Evolutionary conservation across 2,888 invertebrate genomes (phyloP).

Genomic region (Rhorus exstirpatorius): DNA sequence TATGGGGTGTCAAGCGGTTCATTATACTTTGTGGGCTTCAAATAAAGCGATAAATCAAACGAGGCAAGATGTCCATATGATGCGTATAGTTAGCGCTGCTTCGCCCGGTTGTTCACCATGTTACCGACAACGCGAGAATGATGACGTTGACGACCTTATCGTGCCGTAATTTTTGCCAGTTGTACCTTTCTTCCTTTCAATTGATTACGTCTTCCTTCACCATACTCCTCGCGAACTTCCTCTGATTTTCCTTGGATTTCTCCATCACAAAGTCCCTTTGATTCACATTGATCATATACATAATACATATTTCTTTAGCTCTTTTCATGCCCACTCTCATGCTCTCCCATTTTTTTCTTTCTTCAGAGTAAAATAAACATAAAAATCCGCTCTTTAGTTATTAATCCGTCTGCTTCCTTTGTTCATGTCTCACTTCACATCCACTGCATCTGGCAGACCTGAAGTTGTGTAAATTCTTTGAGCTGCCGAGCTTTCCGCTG

Average conservation of each 20-base stretch:
- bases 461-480: too few species aligned
- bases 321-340: not conserved
- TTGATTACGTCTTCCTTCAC: slow-evolving; percentile 21
- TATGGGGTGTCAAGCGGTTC: too few species aligned
- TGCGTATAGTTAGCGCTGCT: slow-evolving; percentile 20
- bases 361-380: too few species aligned
- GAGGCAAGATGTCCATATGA: slow-evolving; percentile 36
- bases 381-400: too few species aligned
- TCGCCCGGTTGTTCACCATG: slow-evolving; percentile 37
- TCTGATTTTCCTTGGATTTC: not conserved
- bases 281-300: slow-evolving; percentile 29
- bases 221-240: slow-evolving; percentile 14
- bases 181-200: slow-evolving; percentile 55
- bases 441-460: too few species aligned
- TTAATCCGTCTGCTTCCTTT: too few species aligned
- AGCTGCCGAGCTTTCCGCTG: too few species aligned
- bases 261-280: slow-evolving; percentile 31
- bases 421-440: too few species aligned
- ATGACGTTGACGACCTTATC: slow-evolving; percentile 53
- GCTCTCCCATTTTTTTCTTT: too few species aligned
- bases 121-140: slow-evolving; percentile 3
- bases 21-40: slow-evolving; percentile 66
- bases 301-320: not conserved
- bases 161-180: too few species aligned
- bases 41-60: slow-evolving; percentile 80